Percentiles rank a stretch among this genome's conserved stretches.
Conservation (phyloP, 2,888 invertebrate genomes). For the Hirudinaria manillensis region DNA sequence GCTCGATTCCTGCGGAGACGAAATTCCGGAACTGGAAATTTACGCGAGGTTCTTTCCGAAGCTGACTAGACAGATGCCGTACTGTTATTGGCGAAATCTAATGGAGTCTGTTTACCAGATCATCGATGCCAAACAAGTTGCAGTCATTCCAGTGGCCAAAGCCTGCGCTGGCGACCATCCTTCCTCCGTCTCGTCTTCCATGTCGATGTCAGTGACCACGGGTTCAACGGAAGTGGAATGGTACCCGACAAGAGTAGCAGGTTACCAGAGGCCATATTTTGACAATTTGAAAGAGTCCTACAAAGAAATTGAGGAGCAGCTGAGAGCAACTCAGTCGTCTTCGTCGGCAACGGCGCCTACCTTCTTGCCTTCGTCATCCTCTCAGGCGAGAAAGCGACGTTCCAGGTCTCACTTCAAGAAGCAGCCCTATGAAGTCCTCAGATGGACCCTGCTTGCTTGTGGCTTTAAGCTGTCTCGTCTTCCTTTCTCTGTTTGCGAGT, state of each 20-base stretch:
- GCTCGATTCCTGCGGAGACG: conserved; percentile 34
- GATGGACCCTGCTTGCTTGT: conserved; percentile 35
- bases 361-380: not conserved
- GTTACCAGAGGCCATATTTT: conserved; percentile 37
- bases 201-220: not conserved
- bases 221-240: conserved; percentile 37
- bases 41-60: conserved; percentile 38
- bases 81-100: conserved; percentile 35
- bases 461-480: conserved; percentile 41
- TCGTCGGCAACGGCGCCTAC: not conserved
- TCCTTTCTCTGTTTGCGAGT: conserved; percentile 37
- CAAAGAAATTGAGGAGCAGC: conserved; percentile 34
- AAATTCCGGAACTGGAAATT: conserved; percentile 38
- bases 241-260: conserved; percentile 36
- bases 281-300: conserved; percentile 39
- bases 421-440: conserved; percentile 35
- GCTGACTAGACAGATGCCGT: conserved; percentile 30
- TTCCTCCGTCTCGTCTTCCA: not conserved
- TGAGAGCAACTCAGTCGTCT: not conserved
- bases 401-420: conserved; percentile 31
- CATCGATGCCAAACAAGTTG: conserved; percentile 38
- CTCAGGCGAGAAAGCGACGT: conserved; percentile 23
- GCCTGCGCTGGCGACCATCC: not conserved
- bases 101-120: conserved; percentile 37
- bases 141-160: conserved; percentile 37